Conservation (phyloP, 2,797 vertebrate species). For the Pogoniulus pusillus region DNA sequence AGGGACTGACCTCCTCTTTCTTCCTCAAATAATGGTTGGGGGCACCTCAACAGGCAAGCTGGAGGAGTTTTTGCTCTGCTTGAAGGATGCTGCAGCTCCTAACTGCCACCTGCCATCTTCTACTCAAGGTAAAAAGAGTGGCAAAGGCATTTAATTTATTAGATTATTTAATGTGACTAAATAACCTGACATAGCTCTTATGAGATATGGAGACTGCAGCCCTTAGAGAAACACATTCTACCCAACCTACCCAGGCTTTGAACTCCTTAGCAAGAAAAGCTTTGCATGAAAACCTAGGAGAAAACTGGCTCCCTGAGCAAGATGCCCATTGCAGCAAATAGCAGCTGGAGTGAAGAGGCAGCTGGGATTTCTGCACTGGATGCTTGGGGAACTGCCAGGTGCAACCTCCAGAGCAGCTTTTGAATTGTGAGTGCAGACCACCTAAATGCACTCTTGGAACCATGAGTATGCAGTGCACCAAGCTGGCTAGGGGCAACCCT, state of each 20-base stretch:
- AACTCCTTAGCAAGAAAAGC: not conserved
- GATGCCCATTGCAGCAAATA: rapidly evolving
- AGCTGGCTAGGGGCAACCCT: not conserved
- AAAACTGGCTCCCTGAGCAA: not conserved
- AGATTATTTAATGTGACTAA: not conserved
- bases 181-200: not conserved
- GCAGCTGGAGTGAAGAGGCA: not conserved
- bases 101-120: not conserved
- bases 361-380: not conserved
- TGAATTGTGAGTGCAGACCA: not conserved
- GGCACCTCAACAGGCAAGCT: not conserved
- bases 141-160: not conserved
- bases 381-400: not conserved
- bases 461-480: rapidly evolving
- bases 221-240: not conserved
- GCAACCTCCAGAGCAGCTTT: not conserved
- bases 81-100: not conserved
- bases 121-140: not conserved
- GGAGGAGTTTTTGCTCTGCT: not conserved
- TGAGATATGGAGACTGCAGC: not conserved
- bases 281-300: not conserved
- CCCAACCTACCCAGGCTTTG: not conserved
- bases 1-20: not conserved
- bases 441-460: not conserved
- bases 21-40: not conserved